Conservation (phyloP, 2,888 invertebrate species). For the Tachina fera region DNA sequence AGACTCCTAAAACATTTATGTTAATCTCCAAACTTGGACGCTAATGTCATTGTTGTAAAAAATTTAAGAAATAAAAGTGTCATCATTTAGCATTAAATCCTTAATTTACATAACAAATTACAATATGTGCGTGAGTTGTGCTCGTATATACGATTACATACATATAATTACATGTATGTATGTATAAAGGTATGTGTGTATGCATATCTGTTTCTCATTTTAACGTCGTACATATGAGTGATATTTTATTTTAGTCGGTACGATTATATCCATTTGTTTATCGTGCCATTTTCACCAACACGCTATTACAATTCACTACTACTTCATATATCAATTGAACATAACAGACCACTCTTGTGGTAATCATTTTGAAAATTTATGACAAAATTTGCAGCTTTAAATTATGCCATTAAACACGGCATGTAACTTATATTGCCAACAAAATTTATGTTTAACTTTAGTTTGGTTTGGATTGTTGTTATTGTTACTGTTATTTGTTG, state of each 20-base stretch:
- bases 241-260: constrained; percentile 39
- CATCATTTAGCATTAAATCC: constrained; percentile 61
- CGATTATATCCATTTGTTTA: constrained; percentile 9
- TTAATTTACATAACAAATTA: constrained; percentile 70
- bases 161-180: constrained; percentile 20
- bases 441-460: constrained; percentile 70
- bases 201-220: not conserved
- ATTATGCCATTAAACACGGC: constrained; percentile 82
- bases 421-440: constrained; percentile 80
- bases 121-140: constrained; percentile 59
- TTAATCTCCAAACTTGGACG: constrained; percentile 1
- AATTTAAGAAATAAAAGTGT: constrained; percentile 58
- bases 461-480: constrained; percentile 47
- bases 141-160: constrained; percentile 33
- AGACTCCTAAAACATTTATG: constrained; percentile 3
- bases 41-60: constrained; percentile 46
- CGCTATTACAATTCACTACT: constrained; percentile 61
- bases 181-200: not conserved
- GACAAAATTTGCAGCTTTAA: constrained; percentile 82
- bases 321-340: constrained; percentile 71
- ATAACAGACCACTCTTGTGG: constrained; percentile 71
- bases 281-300: constrained; percentile 54
- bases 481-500: constrained; percentile 41
- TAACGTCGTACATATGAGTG: not conserved
- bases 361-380: constrained; percentile 79